A percentile compares a stretch with the other conserved stretches of the same genome.
Evolutionary conservation across 1,140 invertebrate genomes (phyloP).

Genomic region (Metopolophium dirhodum): DNA sequence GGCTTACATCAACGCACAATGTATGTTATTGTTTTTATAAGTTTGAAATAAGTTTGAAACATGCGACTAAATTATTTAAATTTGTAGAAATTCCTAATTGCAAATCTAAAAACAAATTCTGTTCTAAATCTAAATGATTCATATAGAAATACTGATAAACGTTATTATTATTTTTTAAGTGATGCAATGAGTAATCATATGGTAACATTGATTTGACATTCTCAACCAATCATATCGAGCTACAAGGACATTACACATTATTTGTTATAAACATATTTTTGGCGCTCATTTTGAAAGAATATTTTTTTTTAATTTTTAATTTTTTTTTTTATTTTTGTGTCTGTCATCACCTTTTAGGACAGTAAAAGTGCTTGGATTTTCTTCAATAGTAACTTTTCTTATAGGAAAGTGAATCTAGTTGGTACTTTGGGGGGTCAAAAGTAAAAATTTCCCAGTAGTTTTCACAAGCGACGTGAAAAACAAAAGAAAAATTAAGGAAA

Average conservation of each 20-base stretch:
- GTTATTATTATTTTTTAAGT: not conserved
- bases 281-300: not conserved
- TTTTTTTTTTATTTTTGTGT: no score
- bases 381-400: no score
- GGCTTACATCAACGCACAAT: not conserved
- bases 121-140: not conserved
- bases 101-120: conserved; percentile 9
- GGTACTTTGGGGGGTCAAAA: no score
- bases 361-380: no score
- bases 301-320: no score
- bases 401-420: no score
- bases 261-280: not conserved
- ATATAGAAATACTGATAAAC: conserved; percentile 40
- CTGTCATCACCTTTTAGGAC: no score
- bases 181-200: conserved; percentile 26
- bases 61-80: not conserved
- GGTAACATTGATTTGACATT: conserved; percentile 19
- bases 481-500: no score
- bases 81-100: conserved; percentile 15
- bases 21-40: not conserved
- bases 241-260: not conserved
- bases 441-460: no score
- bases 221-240: not conserved
- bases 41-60: not conserved
- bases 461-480: no score